These are phyloP conservation scores for Callosobruchus maculatus DNA, from an alignment of 2,888 invertebrate species.

Conservation along the genomic window DNA sequence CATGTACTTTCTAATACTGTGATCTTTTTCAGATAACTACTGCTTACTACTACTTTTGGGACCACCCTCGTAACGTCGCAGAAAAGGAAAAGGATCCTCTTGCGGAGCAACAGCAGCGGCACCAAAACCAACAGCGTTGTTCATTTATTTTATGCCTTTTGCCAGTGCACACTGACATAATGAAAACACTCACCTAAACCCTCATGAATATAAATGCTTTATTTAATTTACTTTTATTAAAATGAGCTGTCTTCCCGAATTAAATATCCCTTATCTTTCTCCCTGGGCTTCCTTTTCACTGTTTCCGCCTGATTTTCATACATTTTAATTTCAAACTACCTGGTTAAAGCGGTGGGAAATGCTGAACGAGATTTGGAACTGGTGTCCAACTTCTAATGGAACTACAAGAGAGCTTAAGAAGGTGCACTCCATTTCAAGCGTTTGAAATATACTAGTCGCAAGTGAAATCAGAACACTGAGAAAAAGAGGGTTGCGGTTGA, in stretches of 20 bases:
- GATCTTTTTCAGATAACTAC: too few relatives aligned
- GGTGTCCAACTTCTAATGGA: too few relatives aligned
- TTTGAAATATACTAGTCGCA: too few relatives aligned
- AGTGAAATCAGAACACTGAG: too few relatives aligned
- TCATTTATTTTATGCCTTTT: background rate
- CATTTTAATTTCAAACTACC: background rate
- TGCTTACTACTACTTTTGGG: too few relatives aligned
- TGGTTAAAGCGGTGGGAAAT: background rate
- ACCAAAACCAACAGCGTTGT: background rate
- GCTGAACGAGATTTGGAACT: too few relatives aligned
- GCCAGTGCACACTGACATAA: slow-evolving; percentile 5
- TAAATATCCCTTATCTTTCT: background rate
- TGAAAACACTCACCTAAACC: slow-evolving; percentile 12
- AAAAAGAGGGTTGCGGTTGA: too few relatives aligned
- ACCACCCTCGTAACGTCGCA: background rate
- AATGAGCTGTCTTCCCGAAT: background rate
- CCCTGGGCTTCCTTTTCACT: background rate
- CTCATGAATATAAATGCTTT: slow-evolving; percentile 18
- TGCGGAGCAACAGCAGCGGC: background rate
- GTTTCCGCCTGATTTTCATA: background rate
- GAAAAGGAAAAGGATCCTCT: too few relatives aligned
- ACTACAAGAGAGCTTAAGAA: too few relatives aligned
- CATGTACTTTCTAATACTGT: too few relatives aligned
- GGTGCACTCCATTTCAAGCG: too few relatives aligned
- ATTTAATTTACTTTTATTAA: slow-evolving; percentile 16